A percentile compares a stretch with the other conserved stretches of the same genome.
phyloP scores from a whole-genome alignment of 1,140 invertebrate species.

The Dufourea novaeangliae region DNA sequence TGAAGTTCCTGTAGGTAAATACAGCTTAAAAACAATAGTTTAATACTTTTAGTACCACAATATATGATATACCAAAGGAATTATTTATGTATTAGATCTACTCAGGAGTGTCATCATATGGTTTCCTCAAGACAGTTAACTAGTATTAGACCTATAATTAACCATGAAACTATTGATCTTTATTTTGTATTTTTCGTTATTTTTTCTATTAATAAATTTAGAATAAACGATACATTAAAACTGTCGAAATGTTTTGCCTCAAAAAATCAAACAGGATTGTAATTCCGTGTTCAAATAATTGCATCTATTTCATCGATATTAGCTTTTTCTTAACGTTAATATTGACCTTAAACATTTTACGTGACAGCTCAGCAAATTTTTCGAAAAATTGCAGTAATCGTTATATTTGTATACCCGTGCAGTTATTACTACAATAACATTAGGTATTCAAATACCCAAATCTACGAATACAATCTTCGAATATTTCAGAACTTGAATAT shows the following conservation, averaged over 20 bases:
- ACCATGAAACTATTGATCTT: conserved; percentile 70
- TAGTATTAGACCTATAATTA: conserved; percentile 63
- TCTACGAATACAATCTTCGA: neutral
- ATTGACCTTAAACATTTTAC: neutral
- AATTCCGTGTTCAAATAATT: neutral
- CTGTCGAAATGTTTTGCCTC: no score
- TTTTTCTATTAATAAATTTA: neutral
- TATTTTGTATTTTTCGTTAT: conserved; percentile 20
- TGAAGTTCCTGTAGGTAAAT: neutral
- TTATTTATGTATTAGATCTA: conserved; percentile 9
- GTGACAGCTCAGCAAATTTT: conserved; percentile 1
- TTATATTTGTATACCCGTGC: neutral
- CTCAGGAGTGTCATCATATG: conserved; percentile 48
- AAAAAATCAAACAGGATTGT: conserved; percentile 6
- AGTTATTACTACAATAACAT: neutral
- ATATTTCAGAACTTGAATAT: neutral
- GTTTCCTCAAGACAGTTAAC: conserved; percentile 64
- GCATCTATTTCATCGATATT: neutral
- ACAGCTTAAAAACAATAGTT: conserved; percentile 3
- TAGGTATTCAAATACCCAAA: neutral
- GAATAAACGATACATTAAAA: neutral
- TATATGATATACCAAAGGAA: neutral
- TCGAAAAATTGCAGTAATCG: neutral
- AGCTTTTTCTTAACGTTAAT: neutral
- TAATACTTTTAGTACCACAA: conserved; percentile 1